Percentiles rank a stretch among this genome's conserved stretches.
Conservation (phyloP, 2,113 vertebrate genomes). For the Vireo altiloquus region DNA sequence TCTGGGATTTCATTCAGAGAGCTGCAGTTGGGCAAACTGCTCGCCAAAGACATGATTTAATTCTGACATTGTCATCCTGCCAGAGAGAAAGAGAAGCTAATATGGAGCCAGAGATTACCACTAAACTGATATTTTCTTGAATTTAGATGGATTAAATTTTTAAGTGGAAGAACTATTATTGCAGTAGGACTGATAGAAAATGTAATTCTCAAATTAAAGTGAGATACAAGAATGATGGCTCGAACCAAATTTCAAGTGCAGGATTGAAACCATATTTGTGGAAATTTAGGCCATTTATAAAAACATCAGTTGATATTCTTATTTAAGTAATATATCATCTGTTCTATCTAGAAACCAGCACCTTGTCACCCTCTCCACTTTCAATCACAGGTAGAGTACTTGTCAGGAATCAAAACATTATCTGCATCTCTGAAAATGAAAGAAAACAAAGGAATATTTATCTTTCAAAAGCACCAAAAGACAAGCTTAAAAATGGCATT, state of each 20-base stretch:
- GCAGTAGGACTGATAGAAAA: not conserved
- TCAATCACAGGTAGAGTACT: not conserved
- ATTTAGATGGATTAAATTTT: constrained; percentile 10
- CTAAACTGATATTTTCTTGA: constrained; percentile 2
- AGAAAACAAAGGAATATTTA: constrained; percentile 4
- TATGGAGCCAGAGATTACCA: not conserved
- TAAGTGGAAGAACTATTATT: not conserved
- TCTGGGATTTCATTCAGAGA: not conserved
- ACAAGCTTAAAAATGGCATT: not conserved
- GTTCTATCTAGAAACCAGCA: not conserved
- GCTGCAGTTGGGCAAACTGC: not conserved
- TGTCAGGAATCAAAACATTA: not conserved
- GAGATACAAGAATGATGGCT: not conserved
- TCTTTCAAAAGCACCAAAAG: not conserved
- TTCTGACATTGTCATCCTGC: not conserved
- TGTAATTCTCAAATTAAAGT: not conserved
- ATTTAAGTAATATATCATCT: not conserved
- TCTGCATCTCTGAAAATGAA: not conserved
- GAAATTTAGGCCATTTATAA: not conserved
- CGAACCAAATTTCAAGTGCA: not conserved
- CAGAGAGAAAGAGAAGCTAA: not conserved
- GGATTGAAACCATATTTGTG: not conserved
- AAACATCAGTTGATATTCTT: not conserved
- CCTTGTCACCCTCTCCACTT: not conserved
- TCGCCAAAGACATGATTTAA: constrained; percentile 1